These are phyloP conservation scores for Cercocebus atys DNA, from an alignment of 2,113 vertebrate genomes.

Conservation along the genomic window DNA sequence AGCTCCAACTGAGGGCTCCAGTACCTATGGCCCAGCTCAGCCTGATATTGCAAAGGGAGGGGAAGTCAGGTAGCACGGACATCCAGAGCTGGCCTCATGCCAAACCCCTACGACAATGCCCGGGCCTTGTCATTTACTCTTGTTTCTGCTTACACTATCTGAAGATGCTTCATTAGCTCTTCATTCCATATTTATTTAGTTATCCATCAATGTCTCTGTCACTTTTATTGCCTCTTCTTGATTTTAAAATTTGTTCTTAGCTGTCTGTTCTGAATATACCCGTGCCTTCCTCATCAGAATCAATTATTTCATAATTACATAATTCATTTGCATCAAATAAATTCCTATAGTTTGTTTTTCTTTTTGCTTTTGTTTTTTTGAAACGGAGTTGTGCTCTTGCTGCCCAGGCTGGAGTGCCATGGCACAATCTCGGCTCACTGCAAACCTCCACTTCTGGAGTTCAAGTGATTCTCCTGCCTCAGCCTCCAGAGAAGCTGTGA, in stretches of 20 bases:
- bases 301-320: not conserved
- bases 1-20: not conserved
- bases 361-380: no score
- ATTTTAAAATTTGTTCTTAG: conserved; percentile 41
- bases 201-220: conserved; percentile 70
- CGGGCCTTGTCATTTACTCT: conserved; percentile 45
- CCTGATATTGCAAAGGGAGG: not conserved
- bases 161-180: conserved; percentile 55
- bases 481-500: no score
- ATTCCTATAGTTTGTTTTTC: not conserved
- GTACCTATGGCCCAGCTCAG: no score
- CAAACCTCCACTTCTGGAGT: no score
- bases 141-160: not conserved
- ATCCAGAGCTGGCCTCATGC: not conserved
- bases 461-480: no score
- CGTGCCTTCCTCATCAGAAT: not conserved
- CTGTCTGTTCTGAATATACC: conserved; percentile 44
- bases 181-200: not conserved
- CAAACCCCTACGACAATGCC: not conserved
- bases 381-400: no score
- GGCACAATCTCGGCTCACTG: no score
- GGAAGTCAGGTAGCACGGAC: not conserved
- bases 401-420: no score
- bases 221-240: conserved; percentile 56
- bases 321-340: conserved; percentile 13